Base-by-base conservation (phyloP, 2,888 invertebrate genomes). In the Pandemis corylana region DNA sequence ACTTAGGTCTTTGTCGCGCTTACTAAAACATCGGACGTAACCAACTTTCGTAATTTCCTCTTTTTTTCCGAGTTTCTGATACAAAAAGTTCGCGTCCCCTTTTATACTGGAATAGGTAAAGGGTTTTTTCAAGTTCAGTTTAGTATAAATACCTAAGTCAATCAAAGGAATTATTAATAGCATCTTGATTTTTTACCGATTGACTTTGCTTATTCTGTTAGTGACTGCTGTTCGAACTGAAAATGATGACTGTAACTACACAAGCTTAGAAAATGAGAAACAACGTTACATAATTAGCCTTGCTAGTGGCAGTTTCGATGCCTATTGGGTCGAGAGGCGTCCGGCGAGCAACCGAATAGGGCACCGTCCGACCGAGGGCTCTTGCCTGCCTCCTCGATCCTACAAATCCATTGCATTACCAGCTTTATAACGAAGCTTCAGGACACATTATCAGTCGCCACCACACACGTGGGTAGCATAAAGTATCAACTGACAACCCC, bases 271-370 rank as follows among this genome's bases (percentile, higher is more conserved):
- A 51, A n/a, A 46, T n/a, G 63, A 68, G 46, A 51, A 68, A 66
- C 67, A 61, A 53, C 15, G 63, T 72, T 72, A 64, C 62, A 68
- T 68, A 56, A 73, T 73, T 73, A 73, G 63, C 56, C 51, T 51
- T 61, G 69, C 51, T 46, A 36, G 53, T 71, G 70, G 75, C 66
- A 62, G 66, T 75, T 42, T 66, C 67, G 62, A 71, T 67, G 67
- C 63, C 67, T 75, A 75, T 88, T 89, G 87, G 92, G 90, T 91
- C 92, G 90, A 90, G 91, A 83, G 87, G 83, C 80, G 80, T 73
- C 77, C 82, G 79, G 82, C 81, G 80, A 66, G 51, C 61, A 75
- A 67, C 71, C 77, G 75, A 82, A 79, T 78, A 80, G 87, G 85
- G 84, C 86, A 85, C 83, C 84, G 90, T 78, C 85, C 91, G 87